Percentiles rank a stretch among this genome's conserved stretches.
phyloP scores from a whole-genome alignment of 2,113 vertebrate genomes.

The Ancistrus triradiatus region DNA sequence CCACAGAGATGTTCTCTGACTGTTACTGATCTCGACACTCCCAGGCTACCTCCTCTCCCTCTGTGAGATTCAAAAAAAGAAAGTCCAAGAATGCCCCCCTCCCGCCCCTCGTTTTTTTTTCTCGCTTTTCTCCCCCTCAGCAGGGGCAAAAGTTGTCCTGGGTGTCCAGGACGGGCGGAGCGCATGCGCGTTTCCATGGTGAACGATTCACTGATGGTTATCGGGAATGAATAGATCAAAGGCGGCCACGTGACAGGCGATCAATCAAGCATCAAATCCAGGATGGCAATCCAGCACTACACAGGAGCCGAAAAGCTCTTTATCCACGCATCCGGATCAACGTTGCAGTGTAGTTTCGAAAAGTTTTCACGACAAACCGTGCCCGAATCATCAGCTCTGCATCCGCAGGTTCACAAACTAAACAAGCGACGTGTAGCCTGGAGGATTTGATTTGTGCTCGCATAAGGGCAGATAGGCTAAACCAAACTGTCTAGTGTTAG shows the following conservation, averaged over 20 bases:
- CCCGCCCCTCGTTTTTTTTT: constrained; percentile 39
- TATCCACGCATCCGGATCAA: neutral
- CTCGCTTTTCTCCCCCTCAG: constrained; percentile 56
- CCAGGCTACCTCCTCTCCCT: constrained; percentile 34
- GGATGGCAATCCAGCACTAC: constrained; percentile 69
- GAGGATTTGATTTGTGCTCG: too few relatives aligned
- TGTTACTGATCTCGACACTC: constrained; percentile 54
- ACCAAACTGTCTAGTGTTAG: neutral
- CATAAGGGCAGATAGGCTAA: too few relatives aligned
- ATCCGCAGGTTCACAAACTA: too few relatives aligned
- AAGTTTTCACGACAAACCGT: too few relatives aligned
- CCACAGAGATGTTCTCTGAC: constrained; percentile 18
- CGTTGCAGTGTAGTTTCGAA: too few relatives aligned
- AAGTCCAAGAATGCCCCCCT: constrained; percentile 56
- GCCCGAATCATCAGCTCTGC: neutral
- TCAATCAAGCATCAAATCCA: constrained; percentile 81
- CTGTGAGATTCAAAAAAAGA: constrained; percentile 53
- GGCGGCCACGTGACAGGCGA: constrained; percentile 72
- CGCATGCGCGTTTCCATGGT: constrained; percentile 68
- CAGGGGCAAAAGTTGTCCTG: constrained; percentile 60
- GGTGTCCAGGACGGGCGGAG: constrained; percentile 41
- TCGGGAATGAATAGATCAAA: constrained; percentile 78
- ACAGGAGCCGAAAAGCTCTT: constrained; percentile 54
- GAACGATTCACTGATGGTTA: constrained; percentile 78
- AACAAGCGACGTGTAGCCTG: too few relatives aligned